A percentile compares a stretch with the other conserved stretches of the same genome.
Evolutionary conservation across 1,140 invertebrate species (phyloP).

Genomic region (Cecropterus lyciades): DNA sequence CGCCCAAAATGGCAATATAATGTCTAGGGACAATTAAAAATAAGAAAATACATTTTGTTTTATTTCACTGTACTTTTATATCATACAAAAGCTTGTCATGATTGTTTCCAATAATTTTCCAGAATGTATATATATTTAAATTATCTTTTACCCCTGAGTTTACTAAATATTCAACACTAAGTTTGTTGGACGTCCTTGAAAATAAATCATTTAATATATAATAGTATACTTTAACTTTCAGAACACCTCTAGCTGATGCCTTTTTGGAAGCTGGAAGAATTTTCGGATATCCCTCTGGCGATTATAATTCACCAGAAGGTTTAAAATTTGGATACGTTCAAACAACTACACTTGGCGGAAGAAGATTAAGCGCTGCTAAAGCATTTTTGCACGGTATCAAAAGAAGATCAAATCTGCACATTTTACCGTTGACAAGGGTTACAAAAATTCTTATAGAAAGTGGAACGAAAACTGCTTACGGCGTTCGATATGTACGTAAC

Average conservation of each 20-base stretch:
- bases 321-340: conserved; percentile 87
- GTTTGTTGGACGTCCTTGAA: too few species aligned
- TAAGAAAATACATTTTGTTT: too few species aligned
- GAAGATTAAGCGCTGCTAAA: conserved; percentile 83
- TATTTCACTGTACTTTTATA: too few species aligned
- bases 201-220: too few species aligned
- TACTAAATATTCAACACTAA: too few species aligned
- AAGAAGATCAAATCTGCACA: conserved; percentile 87
- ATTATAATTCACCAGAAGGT: conserved; percentile 81
- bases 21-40: too few species aligned
- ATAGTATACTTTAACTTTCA: conserved; percentile 64
- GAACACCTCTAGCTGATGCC: conserved; percentile 77
- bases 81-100: too few species aligned
- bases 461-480: conserved; percentile 86
- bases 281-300: conserved; percentile 83
- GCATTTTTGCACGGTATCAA: conserved; percentile 85
- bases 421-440: conserved; percentile 85
- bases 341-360: conserved; percentile 85
- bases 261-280: conserved; percentile 85
- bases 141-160: too few species aligned
- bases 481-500: conserved; percentile 86
- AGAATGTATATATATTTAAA: too few species aligned
- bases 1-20: too few species aligned
- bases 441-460: conserved; percentile 87
- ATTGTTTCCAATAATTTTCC: too few species aligned